phyloP scores from a whole-genome alignment of 92 coral and sea anemone genomes.

The Blastomussa wellsi region DNA sequence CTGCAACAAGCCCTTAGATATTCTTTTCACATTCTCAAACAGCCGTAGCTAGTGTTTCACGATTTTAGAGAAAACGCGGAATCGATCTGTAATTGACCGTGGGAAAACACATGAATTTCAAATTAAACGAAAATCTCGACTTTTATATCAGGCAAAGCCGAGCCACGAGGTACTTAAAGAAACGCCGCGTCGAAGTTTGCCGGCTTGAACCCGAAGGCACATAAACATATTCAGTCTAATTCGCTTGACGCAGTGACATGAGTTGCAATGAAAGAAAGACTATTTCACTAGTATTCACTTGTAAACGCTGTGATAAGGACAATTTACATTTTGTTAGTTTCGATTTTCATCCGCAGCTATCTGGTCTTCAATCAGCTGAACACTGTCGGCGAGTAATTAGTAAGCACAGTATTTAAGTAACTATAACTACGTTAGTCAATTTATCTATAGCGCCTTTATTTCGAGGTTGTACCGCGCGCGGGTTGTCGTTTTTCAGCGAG shows the following conservation, averaged over 20 bases:
- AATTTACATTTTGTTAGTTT: no score
- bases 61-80: not conserved
- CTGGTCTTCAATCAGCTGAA: no score
- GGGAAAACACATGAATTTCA: constrained; percentile 54
- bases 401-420: not conserved
- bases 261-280: not conserved
- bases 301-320: no score
- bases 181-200: not conserved
- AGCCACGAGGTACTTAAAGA: not conserved
- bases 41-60: not conserved
- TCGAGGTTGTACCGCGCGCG: not conserved
- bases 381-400: not conserved
- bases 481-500: not conserved
- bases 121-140: constrained; percentile 64
- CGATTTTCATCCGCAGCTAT: no score
- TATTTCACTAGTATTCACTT: no score
- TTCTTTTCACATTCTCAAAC: not conserved
- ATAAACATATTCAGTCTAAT: not conserved
- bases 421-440: not conserved
- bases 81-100: not conserved
- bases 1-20: not conserved
- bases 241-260: not conserved
- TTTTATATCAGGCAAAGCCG: constrained; percentile 53
- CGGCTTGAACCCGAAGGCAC: not conserved
- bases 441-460: not conserved